phyloP scores from a whole-genome alignment of 2,113 vertebrate genomes.

The Dasyprocta punctata region DNA sequence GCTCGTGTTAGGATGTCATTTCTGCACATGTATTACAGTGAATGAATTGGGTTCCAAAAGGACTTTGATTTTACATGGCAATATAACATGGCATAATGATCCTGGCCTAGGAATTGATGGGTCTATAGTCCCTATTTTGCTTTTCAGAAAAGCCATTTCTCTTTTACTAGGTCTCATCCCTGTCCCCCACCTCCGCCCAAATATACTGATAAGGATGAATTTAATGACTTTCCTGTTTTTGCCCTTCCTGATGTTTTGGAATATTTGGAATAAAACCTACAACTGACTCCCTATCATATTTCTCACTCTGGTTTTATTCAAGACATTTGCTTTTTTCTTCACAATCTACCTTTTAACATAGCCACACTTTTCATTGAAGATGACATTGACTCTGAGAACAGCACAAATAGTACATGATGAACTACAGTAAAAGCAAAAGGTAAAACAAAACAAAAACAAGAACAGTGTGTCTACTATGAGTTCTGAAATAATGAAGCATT shows the following conservation, averaged over 20 bases:
- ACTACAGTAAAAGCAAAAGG: neutral
- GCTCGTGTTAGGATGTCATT: neutral
- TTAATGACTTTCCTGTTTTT: neutral
- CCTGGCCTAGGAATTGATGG: neutral
- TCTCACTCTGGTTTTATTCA: neutral
- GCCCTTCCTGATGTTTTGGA: neutral
- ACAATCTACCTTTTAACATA: neutral
- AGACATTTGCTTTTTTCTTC: neutral
- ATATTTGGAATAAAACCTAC: neutral
- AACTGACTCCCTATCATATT: neutral
- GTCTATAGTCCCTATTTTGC: neutral
- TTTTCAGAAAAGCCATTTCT: neutral
- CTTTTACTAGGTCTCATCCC: neutral
- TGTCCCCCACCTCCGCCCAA: no score
- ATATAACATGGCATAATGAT: neutral
- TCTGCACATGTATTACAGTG: neutral
- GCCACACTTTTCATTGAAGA: neutral
- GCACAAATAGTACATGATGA: neutral
- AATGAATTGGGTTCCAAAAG: neutral
- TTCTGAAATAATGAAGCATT: neutral
- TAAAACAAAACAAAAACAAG: neutral
- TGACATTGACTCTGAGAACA: neutral
- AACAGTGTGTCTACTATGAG: neutral
- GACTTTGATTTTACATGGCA: conserved; percentile 12
- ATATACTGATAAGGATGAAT: neutral